phyloP scores from a whole-genome alignment of 2,113 vertebrate species.

The Chionomys nivalis region DNA sequence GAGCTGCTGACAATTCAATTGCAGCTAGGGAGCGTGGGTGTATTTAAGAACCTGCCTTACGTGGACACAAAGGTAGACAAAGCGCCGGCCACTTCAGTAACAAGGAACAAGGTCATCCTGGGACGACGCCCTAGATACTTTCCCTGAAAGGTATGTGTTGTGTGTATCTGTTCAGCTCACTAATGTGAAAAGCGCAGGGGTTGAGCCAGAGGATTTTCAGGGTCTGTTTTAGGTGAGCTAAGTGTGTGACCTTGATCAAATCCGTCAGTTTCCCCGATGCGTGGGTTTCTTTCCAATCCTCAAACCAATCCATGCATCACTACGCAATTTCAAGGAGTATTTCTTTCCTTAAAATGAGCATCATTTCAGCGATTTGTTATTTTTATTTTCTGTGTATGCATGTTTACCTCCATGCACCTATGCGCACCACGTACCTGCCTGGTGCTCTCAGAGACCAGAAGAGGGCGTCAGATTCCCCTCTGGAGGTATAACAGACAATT shows the following conservation, averaged over 20 bases:
- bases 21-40: constrained; percentile 27
- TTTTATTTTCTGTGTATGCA: background rate
- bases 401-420: background rate
- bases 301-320: background rate
- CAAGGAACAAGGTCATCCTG: constrained; percentile 35
- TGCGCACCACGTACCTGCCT: background rate
- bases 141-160: constrained; percentile 55
- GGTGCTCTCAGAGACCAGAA: background rate
- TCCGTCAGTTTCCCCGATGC: background rate
- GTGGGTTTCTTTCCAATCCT: constrained; percentile 45
- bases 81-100: constrained; percentile 44
- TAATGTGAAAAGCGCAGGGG: constrained; percentile 62
- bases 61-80: constrained; percentile 66
- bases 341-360: constrained; percentile 44
- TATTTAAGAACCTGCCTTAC: constrained; percentile 66
- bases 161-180: constrained; percentile 39
- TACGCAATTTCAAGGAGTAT: background rate
- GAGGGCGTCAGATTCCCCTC: too few relatives aligned
- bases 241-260: background rate
- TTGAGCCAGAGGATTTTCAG: constrained; percentile 51
- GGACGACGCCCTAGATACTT: constrained; percentile 54
- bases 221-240: constrained; percentile 19
- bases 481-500: too few relatives aligned
- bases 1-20: constrained; percentile 60
- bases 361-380: background rate